Base-by-base conservation (phyloP, 2,888 invertebrate species). In the Lasioglossum zephyrum region DNA sequence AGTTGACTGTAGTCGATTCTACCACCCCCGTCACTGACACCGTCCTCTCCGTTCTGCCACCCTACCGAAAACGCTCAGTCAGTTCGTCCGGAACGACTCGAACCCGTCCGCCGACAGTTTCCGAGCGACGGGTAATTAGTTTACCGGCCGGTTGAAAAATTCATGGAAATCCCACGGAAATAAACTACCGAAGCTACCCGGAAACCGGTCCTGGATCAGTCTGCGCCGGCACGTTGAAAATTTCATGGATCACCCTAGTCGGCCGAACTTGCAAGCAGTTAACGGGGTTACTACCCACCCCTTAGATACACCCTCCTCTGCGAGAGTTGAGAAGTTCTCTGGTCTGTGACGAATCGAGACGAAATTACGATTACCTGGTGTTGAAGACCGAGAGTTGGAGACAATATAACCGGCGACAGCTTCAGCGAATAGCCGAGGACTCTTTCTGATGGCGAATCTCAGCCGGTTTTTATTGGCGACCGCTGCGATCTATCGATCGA, bases 81-180 rank as follows among this genome's bases (percentile, higher is more conserved):
- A n/a, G 57, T 39, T 77, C 31, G 2, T 6, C 26, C 60, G 60
- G 49, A 31, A 60, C 70, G 70, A 70, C 39, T 39, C 70, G 70
- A 44, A 72, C 72, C 44, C 16, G 72, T 60, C 4, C 16, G 72
- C 39, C 57, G 47, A 31, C 41, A n/a, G 57, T 47, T 81, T 6
- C 26, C 26, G 49, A 82, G 26, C 36, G 49, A 26, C 2, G n/a
- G 18, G 16, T 80, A 72, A 83, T 83, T 75, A 49, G 70, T 72
- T 75, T 49, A 41, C 22, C 70, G 13, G 60, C 11, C 39, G 63
- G 26, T 13, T 76, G 57, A 82, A 82, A 84, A 82, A 84, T 77
- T 84, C 77, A 77, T 31, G 76, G 44, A 69, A 77, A 39, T 73
- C 57, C 26, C 73, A 9, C 13, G 41, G 13, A 11, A 57, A 69